Evolutionary conservation across 2,113 vertebrate species (phyloP).

Genomic region (Megatriorchis doriae): DNA sequence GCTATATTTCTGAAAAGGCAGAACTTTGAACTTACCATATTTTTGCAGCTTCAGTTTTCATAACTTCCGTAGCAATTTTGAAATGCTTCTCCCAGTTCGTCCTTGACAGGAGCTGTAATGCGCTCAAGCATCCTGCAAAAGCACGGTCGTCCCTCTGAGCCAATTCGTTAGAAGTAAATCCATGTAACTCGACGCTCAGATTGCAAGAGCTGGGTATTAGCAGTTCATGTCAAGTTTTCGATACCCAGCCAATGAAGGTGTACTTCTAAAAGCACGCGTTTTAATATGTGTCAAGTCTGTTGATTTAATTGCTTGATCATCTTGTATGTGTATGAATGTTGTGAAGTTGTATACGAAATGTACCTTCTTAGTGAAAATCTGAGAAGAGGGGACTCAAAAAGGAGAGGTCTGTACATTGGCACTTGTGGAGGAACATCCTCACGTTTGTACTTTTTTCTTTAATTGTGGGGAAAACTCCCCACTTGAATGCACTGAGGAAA

Average conservation of each 20-base stretch:
- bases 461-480: neutral
- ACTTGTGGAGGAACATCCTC: neutral
- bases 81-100: neutral
- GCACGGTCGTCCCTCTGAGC: fast-evolving
- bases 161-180: fast-evolving
- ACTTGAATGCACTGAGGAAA: neutral
- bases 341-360: fast-evolving
- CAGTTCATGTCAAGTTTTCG: neutral
- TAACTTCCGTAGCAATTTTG: neutral
- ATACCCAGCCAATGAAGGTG: fast-evolving
- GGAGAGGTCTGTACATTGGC: neutral
- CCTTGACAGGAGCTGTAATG: neutral
- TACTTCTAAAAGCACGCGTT: fast-evolving
- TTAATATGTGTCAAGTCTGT: fast-evolving
- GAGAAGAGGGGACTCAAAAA: fast-evolving
- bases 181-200: fast-evolving
- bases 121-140: neutral
- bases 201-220: neutral
- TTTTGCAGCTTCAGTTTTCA: neutral
- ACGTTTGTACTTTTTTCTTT: neutral
- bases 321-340: fast-evolving
- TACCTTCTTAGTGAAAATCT: neutral
- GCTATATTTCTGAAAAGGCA: neutral
- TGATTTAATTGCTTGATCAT: neutral
- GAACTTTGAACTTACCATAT: neutral